These are phyloP conservation scores for Silurus aristotelis DNA, from an alignment of 2,797 vertebrate species.

Conservation along the genomic window DNA sequence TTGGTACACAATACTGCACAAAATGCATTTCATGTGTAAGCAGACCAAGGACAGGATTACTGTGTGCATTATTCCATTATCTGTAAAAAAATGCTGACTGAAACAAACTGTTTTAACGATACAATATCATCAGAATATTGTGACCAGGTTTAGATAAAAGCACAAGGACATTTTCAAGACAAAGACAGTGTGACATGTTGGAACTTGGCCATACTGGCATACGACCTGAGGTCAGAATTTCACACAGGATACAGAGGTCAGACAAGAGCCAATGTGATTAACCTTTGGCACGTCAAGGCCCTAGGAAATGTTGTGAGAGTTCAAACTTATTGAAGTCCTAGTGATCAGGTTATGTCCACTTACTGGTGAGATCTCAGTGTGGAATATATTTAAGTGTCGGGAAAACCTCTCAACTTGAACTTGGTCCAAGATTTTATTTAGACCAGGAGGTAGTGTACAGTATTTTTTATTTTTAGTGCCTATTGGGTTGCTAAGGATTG, in stretches of 20 bases:
- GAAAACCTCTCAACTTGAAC: slow-evolving; percentile 15
- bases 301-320: background rate
- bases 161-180: background rate
- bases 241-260: background rate
- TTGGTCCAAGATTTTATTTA: slow-evolving; percentile 40
- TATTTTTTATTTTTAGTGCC: slow-evolving; percentile 50
- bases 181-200: background rate
- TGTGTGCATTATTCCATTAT: background rate
- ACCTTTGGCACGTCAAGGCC: background rate
- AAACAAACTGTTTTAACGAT: background rate
- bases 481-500: slow-evolving; percentile 26
- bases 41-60: background rate
- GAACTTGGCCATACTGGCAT: background rate
- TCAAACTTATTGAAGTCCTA: background rate
- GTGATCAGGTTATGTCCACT: background rate
- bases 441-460: slow-evolving; percentile 25
- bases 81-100: background rate
- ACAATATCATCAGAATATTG: background rate
- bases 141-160: background rate
- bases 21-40: background rate
- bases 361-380: background rate
- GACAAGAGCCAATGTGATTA: background rate
- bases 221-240: background rate
- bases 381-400: slow-evolving; percentile 7
- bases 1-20: background rate